Base-by-base conservation (phyloP, 2,113 vertebrate genomes). In the Phylloscopus trochiloides region DNA sequence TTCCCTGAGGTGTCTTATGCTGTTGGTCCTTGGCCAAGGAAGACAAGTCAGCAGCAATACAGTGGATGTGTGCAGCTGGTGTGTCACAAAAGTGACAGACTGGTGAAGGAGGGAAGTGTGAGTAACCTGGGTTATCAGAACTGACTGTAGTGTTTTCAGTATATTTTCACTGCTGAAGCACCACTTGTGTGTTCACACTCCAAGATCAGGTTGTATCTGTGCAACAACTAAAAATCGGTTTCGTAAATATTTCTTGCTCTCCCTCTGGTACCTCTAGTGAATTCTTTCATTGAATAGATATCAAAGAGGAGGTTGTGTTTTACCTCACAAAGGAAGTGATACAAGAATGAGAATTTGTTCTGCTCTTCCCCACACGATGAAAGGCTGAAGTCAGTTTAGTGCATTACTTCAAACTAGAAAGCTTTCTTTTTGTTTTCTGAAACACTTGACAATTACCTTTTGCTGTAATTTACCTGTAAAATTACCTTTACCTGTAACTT, bases 401-500 rank as follows among this genome's bases (percentile, higher is more conserved):
- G 9, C 52, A 62, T 66, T 91, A 77, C 63, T 92, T 90, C 73
- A 68, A 83, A 95, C 83, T 10, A 76, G 63, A 95, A 88, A 96
- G 47, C 74, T 92, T 90, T 82, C 78, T 68, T 85, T 82, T 92
- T 91, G 74, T 58, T 82, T 29, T 79, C 63, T 83, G 66, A 88
- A 94, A 79, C 55, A 73, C 87, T 94, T 97, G 74, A 71, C 47
- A 91, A 83, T 94, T 96, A 55, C 43, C 26, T 90, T 79, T 83
- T 86, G 47, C 82, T 95, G 93, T 83, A 94, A 93, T 92, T 94
- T 86, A 55, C 83, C 82, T 94, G 92, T 86, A 84, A 92, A 95
- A 93, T 55, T 71, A 93, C 86, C 59, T 88, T 70, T 54, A 54
- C 54, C 63, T 7, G 94, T 83, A 93, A 97, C 51, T 25, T 55